Percentiles rank a stretch among this genome's conserved stretches.
Conservation (phyloP, 2,888 invertebrate genomes). For the Dolichomitus sp. region DNA sequence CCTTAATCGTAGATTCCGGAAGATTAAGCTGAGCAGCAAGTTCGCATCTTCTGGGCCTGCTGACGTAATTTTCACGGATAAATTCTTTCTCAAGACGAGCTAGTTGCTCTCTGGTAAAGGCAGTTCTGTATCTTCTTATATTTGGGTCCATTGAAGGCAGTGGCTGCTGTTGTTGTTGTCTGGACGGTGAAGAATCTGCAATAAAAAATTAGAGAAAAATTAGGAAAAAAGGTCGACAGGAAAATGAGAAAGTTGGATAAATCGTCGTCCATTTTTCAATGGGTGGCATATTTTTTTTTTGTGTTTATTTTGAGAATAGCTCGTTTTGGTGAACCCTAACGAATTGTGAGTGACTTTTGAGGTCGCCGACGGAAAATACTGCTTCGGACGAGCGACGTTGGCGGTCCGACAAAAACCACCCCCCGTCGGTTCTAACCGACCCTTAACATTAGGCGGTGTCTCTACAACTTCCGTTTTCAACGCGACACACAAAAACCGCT, state of each 20-base stretch:
- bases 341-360: not conserved
- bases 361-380: conserved; percentile 16
- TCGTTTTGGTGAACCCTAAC: not conserved
- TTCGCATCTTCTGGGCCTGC: conserved; percentile 97
- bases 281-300: not conserved
- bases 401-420: conserved; percentile 8
- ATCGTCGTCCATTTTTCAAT: not conserved
- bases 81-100: conserved; percentile 98
- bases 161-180: conserved; percentile 68
- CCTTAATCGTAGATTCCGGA: conserved; percentile 99
- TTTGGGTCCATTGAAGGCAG: conserved; percentile 87
- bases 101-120: conserved; percentile 98
- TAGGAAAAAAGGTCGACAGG: not conserved
- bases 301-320: not conserved
- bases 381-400: not conserved
- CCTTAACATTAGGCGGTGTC: not conserved
- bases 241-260: not conserved
- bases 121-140: conserved; percentile 97
- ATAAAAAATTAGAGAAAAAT: not conserved
- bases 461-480: not conserved
- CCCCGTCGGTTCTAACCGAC: not conserved
- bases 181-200: conserved; percentile 68
- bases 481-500: not conserved
- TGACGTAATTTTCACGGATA: conserved; percentile 98
- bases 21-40: conserved; percentile 96